A percentile compares a stretch with the other conserved stretches of the same genome.
phyloP scores from a whole-genome alignment of 2,888 invertebrate species.

The Microplitis manilae region DNA sequence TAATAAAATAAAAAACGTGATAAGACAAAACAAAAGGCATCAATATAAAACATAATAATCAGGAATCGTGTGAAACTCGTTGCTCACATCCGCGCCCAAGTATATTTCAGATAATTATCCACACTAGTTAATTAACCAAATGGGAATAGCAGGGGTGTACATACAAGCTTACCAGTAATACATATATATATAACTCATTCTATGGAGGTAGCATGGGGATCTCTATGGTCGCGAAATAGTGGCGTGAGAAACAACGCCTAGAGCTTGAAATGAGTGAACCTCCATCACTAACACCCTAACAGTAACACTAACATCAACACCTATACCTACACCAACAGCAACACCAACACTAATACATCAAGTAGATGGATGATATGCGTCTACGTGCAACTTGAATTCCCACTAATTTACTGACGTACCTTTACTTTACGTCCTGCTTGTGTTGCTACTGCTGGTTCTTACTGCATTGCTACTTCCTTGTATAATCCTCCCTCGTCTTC shows the following conservation, averaged over 20 bases:
- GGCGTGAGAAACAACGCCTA: conserved; percentile 30
- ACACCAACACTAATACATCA: background rate
- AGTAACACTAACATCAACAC: background rate
- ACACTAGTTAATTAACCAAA: background rate
- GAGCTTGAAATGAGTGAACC: conserved; percentile 9
- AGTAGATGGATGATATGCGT: conserved; percentile 9
- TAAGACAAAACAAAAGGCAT: background rate
- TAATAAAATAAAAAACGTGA: background rate
- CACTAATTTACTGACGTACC: conserved; percentile 12
- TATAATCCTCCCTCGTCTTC: background rate
- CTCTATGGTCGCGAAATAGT: background rate
- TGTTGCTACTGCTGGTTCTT: conserved; percentile 13
- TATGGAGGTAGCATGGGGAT: no score
- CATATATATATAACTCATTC: background rate
- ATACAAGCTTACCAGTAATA: background rate
- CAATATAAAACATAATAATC: background rate
- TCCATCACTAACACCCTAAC: background rate
- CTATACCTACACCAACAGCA: background rate
- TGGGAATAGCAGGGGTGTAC: background rate
- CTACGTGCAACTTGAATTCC: conserved; percentile 14
- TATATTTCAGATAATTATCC: background rate
- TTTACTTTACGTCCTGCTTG: background rate
- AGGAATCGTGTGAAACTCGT: background rate
- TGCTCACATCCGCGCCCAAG: background rate
- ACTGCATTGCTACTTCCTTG: conserved; percentile 6